These are phyloP conservation scores for Nemotelus nigrinus DNA, from an alignment of 2,888 invertebrate species.

Conservation along the genomic window DNA sequence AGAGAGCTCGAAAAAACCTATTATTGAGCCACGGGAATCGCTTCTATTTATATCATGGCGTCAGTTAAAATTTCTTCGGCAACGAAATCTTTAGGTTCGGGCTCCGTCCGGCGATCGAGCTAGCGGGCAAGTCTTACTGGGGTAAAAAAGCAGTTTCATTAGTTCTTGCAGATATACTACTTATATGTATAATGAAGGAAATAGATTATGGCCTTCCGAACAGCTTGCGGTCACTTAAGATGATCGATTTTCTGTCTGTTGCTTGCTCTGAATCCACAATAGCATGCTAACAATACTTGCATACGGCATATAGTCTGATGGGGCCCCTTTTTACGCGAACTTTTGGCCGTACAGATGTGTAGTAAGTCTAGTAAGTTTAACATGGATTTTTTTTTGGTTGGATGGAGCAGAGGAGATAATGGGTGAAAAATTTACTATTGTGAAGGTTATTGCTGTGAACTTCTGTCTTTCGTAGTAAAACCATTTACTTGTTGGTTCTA, in stretches of 20 bases:
- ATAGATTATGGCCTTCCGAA: slow-evolving; percentile 38
- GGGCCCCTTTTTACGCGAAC: too few species aligned
- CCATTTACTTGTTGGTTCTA: too few species aligned
- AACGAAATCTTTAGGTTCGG: slow-evolving; percentile 2
- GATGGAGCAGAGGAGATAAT: too few species aligned
- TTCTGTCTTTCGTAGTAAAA: too few species aligned
- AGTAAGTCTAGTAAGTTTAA: too few species aligned
- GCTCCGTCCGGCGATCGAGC: background rate
- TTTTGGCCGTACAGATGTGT: too few species aligned
- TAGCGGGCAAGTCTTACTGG: background rate
- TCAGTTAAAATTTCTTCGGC: background rate
- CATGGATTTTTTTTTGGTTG: too few species aligned
- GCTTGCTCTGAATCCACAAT: slow-evolving; percentile 9
- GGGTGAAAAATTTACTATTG: too few species aligned
- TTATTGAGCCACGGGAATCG: slow-evolving; percentile 32
- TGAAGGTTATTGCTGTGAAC: too few species aligned
- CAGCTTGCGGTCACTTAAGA: slow-evolving; percentile 31
- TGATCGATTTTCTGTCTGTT: slow-evolving; percentile 26
- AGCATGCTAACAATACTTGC: background rate
- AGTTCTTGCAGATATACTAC: background rate
- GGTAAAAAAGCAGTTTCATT: slow-evolving; percentile 22
- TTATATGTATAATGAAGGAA: slow-evolving; percentile 1
- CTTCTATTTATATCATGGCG: slow-evolving; percentile 25
- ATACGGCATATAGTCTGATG: too few species aligned
- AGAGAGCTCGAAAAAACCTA: slow-evolving; percentile 19